These are phyloP conservation scores for Eubasilissa splendida DNA, from an alignment of 2,888 invertebrate species.

Conservation along the genomic window DNA sequence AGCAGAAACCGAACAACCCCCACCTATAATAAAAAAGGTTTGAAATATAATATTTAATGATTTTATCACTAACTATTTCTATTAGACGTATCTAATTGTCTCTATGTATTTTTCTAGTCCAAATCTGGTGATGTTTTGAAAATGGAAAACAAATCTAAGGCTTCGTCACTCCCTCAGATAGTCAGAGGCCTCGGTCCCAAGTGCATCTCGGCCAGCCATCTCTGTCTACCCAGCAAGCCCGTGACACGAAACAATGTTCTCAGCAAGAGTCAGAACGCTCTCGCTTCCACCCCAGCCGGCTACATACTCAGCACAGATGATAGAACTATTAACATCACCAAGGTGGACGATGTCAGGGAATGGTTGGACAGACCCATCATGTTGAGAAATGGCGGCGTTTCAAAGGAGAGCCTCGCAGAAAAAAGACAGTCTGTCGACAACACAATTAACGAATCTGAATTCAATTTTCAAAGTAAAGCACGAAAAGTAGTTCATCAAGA, in stretches of 20 bases:
- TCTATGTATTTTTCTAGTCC: conserved; percentile 51
- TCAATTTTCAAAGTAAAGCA: conserved; percentile 53
- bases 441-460: conserved; percentile 42
- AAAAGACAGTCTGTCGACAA: conserved; percentile 56
- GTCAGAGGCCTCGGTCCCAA: conserved; percentile 61
- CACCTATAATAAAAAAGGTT: conserved; percentile 33
- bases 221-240: conserved; percentile 60
- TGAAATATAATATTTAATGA: background rate
- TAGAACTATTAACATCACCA: conserved; percentile 63
- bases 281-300: conserved; percentile 63
- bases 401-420: conserved; percentile 52
- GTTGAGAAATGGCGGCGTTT: conserved; percentile 60
- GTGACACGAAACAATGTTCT: conserved; percentile 59
- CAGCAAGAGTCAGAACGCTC: conserved; percentile 63
- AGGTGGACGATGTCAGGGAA: conserved; percentile 69
- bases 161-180: conserved; percentile 21
- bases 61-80: too few relatives aligned
- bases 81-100: too few relatives aligned
- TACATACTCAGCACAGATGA: conserved; percentile 66
- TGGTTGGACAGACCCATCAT: conserved; percentile 68
- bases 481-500: conserved; percentile 60
- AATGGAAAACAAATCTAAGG: conserved; percentile 31
- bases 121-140: conserved; percentile 55
- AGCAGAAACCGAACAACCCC: conserved; percentile 1
- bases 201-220: conserved; percentile 69